Evolutionary conservation across 1,140 invertebrate species (phyloP).

Genomic region (Cotesia glomerata): DNA sequence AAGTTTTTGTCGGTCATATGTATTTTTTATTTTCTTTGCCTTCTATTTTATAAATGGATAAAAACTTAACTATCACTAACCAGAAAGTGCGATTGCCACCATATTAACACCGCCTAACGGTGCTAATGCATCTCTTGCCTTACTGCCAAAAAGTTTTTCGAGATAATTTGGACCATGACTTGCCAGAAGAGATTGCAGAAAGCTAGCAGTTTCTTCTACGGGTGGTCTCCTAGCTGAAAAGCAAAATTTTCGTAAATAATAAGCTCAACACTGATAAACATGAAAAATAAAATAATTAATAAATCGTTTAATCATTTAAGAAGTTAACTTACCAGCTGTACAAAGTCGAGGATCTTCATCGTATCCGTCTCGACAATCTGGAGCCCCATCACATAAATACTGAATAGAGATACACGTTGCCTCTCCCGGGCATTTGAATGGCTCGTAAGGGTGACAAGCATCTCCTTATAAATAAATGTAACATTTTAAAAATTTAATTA

Average conservation of each 20-base stretch:
- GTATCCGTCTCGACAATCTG: constrained; percentile 92
- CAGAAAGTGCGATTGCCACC: constrained; percentile 92
- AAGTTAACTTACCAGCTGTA: constrained; percentile 78
- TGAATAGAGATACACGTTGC: constrained; percentile 92
- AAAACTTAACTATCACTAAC: constrained; percentile 66
- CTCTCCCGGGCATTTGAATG: constrained; percentile 93
- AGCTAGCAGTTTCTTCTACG: constrained; percentile 94
- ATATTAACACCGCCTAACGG: constrained; percentile 92
- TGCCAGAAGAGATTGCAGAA: constrained; percentile 88
- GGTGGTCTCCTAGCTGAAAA: constrained; percentile 89
- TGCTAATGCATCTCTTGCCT: constrained; percentile 87
- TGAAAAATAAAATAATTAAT: background rate
- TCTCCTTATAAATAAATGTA: constrained; percentile 63
- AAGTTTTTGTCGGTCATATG: too few relatives aligned
- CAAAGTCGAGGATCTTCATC: constrained; percentile 89
- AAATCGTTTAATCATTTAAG: background rate
- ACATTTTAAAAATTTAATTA: background rate
- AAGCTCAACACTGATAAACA: background rate
- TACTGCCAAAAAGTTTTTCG: constrained; percentile 93
- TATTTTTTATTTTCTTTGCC: too few relatives aligned
- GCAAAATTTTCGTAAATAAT: background rate
- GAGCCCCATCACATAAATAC: constrained; percentile 91
- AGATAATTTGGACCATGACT: constrained; percentile 96
- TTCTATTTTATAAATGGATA: background rate
- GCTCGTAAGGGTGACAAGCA: constrained; percentile 86